phyloP scores from a whole-genome alignment of 64 coral and sea anemone genomes.

The Anthopleura sola region DNA sequence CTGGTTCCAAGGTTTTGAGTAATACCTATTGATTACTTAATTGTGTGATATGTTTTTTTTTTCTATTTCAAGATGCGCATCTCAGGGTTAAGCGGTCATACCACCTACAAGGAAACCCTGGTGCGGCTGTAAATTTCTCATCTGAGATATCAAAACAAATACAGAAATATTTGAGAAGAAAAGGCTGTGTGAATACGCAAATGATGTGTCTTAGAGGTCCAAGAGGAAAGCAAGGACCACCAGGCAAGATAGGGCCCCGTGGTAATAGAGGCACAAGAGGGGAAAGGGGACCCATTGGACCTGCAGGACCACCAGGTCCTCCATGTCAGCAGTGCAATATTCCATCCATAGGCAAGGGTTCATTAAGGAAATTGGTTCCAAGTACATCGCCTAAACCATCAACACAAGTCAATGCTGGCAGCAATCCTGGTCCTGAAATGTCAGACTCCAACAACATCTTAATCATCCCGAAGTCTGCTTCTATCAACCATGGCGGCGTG shows the following conservation, averaged over 20 bases:
- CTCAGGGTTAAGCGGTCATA: neutral
- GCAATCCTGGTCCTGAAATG: neutral
- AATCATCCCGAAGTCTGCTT: constrained; percentile 11
- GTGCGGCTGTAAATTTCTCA: neutral
- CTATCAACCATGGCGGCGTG: constrained; percentile 22
- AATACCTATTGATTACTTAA: too few relatives aligned
- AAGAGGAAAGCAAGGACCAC: constrained; percentile 22
- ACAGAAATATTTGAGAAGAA: constrained; percentile 12
- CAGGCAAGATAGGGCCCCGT: constrained; percentile 9
- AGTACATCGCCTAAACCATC: neutral
- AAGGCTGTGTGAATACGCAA: constrained; percentile 22
- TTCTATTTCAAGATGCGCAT: neutral
- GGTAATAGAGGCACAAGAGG: constrained; percentile 32
- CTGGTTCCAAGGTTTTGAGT: too few relatives aligned
- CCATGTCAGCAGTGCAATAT: neutral
- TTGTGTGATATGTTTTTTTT: neutral
- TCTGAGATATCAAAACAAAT: neutral
- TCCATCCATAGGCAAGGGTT: neutral
- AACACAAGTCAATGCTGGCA: constrained; percentile 17
- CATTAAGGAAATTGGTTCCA: neutral
- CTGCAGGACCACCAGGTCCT: too few relatives aligned
- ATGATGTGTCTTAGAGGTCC: constrained; percentile 36
- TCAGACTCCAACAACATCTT: neutral
- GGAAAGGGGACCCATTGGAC: constrained; percentile 25
- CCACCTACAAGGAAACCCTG: neutral